Conservation (phyloP, 1,140 invertebrate species). For the Apis mellifera region Amel_HAv3.1 CM009934.2:4405001-4405500, state of each 20-base stretch:
- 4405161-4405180: constrained; percentile 43
- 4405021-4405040: background rate
- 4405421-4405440: too few species aligned
- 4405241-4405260: constrained; percentile 10
- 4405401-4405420: too few species aligned
- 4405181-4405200: background rate
- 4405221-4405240: constrained; percentile 36
- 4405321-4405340: too few species aligned
- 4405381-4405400: too few species aligned
- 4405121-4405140: constrained; percentile 54
- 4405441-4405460: too few species aligned
- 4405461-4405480: too few species aligned
- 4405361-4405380: too few species aligned
- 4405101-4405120: constrained; percentile 15
- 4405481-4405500: too few species aligned
- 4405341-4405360: too few species aligned
- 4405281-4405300: background rate
- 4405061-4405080: constrained; percentile 21
- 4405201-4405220: constrained; percentile 47
- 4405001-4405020: background rate
- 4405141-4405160: constrained; percentile 67
- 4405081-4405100: constrained; percentile 27
- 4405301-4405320: background rate
- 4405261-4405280: background rate
- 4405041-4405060: too few species aligned